Conservation (phyloP, 2,888 invertebrate genomes). For the Acanthosoma haemorrhoidale region DNA sequence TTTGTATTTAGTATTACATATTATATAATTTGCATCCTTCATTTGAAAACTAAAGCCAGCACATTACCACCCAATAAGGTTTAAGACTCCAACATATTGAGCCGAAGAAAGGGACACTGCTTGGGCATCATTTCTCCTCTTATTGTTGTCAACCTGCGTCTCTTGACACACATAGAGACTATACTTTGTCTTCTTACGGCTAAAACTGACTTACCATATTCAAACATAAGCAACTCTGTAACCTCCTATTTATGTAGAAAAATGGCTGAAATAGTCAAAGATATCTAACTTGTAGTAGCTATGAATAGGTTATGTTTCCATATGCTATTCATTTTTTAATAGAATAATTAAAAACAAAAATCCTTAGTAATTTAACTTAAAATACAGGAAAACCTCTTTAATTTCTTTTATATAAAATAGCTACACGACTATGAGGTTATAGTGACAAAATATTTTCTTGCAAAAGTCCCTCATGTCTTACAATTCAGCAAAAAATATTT, state of each 20-base stretch:
- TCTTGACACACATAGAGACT: slow-evolving; percentile 27
- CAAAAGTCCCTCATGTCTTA: too few species aligned
- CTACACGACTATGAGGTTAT: too few species aligned
- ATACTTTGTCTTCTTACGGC: slow-evolving; percentile 9
- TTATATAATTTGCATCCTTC: neutral
- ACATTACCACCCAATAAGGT: slow-evolving; percentile 26
- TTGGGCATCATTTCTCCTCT: slow-evolving; percentile 28
- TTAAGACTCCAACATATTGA: neutral
- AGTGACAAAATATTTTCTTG: too few species aligned
- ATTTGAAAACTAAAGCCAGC: slow-evolving; percentile 19
- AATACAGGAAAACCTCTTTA: slow-evolving; percentile 10
- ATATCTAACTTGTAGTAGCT: too few species aligned
- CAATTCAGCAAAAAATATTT: too few species aligned
- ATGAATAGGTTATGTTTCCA: too few species aligned
- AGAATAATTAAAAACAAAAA: neutral
- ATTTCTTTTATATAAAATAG: neutral
- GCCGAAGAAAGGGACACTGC: slow-evolving; percentile 14
- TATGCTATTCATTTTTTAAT: neutral
- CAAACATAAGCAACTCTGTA: too few species aligned
- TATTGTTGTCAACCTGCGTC: slow-evolving; percentile 29
- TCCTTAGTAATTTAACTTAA: neutral
- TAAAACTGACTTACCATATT: neutral
- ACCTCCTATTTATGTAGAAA: too few species aligned
- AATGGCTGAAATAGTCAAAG: too few species aligned
- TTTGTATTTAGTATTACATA: neutral